A percentile compares a stretch with the other conserved stretches of the same genome.
Conservation (phyloP, 2,888 invertebrate genomes). For the Ophion costatus region DNA sequence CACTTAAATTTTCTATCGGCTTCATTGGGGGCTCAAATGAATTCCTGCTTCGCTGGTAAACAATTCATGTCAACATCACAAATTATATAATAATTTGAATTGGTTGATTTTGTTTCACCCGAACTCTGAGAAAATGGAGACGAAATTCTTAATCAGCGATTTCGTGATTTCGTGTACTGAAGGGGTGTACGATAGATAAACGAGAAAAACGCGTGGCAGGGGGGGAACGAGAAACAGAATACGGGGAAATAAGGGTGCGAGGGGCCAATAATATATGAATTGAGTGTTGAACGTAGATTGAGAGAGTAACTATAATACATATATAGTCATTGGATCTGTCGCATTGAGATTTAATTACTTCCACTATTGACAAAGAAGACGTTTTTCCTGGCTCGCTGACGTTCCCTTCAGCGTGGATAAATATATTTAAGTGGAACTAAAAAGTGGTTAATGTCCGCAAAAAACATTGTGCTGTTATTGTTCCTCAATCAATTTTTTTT, state of each 20-base stretch:
- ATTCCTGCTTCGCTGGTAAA: neutral
- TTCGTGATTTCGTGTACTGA: conserved; percentile 49
- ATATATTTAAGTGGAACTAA: conserved; percentile 18
- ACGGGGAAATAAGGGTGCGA: conserved; percentile 74
- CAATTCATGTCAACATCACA: neutral
- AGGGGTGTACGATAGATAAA: conserved; percentile 67
- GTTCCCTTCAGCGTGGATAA: conserved; percentile 25
- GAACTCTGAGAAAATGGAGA: no score
- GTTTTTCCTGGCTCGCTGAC: conserved; percentile 56
- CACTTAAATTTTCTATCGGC: no score
- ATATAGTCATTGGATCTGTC: conserved; percentile 50
- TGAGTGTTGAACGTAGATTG: conserved; percentile 72
- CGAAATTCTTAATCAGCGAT: neutral
- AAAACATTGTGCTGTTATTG: conserved; percentile 46
- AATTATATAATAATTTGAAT: neutral
- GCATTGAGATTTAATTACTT: conserved; percentile 30
- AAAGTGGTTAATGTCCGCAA: conserved; percentile 19
- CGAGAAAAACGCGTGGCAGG: conserved; percentile 16
- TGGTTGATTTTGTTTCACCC: neutral
- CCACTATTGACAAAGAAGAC: conserved; percentile 19
- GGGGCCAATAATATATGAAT: conserved; percentile 79
- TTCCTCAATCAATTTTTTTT: conserved; percentile 46
- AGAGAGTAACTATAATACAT: conserved; percentile 63
- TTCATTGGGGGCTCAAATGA: neutral
- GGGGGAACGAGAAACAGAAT: conserved; percentile 18